Evolutionary conservation across 2,888 invertebrate species (phyloP).

Genomic region (Microctonus hyperodae): DNA sequence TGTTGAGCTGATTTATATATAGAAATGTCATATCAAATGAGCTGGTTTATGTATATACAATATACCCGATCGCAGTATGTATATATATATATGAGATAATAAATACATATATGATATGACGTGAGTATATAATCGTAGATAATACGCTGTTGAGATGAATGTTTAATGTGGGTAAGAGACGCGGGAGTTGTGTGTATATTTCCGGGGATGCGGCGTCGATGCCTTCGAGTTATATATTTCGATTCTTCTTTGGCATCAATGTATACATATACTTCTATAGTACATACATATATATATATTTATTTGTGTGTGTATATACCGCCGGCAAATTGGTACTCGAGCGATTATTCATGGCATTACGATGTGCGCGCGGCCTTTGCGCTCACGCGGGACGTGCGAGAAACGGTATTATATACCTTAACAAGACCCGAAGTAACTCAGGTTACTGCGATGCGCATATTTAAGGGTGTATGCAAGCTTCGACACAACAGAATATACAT

Average conservation of each 20-base stretch:
- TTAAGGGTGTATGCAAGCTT: not conserved
- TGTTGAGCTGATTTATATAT: not conserved
- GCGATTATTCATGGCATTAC: conserved; percentile 45
- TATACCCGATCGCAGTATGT: not conserved
- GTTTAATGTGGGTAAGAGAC: not conserved
- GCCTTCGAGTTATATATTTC: conserved; percentile 24
- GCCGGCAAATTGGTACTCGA: conserved; percentile 43
- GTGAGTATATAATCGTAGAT: not conserved
- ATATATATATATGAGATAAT: no score
- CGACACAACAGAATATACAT: conserved; percentile 21
- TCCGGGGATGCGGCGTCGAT: conserved; percentile 15
- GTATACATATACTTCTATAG: not conserved
- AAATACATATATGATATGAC: no score
- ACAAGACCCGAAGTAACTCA: conserved; percentile 34
- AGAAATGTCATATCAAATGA: no score
- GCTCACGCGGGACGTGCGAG: conserved; percentile 29
- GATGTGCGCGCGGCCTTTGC: conserved; percentile 41
- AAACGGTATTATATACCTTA: conserved; percentile 31
- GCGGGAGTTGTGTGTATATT: not conserved
- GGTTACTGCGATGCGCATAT: conserved; percentile 38
- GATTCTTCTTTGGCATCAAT: conserved; percentile 22
- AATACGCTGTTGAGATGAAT: conserved; percentile 1
- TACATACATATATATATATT: not conserved
- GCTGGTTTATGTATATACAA: not conserved
- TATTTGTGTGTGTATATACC: conserved; percentile 11